Base-by-base conservation (phyloP, 1,140 invertebrate species). In the Drosophila bocqueti region DNA sequence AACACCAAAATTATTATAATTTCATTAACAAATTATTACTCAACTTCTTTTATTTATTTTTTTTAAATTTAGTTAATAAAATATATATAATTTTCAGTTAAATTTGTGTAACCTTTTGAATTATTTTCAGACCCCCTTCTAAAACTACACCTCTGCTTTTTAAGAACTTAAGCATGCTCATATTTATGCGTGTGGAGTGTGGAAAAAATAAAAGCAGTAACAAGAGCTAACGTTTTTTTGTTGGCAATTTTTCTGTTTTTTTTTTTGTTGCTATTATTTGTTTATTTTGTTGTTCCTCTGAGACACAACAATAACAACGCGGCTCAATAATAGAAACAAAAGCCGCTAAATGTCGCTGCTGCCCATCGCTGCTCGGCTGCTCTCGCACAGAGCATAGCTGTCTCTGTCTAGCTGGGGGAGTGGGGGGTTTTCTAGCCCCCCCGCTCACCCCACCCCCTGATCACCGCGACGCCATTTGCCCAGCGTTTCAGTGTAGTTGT, bases 391-490 rank as follows among this genome's bases (percentile, higher is more conserved):
- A 43, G 13, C 21, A 15, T 16, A 3, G 40, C 31, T 15, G 18
- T 58, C 43, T 38, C 52, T 11, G 16, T 40, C 36, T 55, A 36
- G 10, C 18, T 13, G 18, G 45, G 21, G 40, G 16, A n/a, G 16
- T 11, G 9, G 13, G 21, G 36, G 50, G n/a, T 24, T 4, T 16
- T 34, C 52, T 55, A 18, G 10, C 63, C 63, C 21, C 21, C 55
- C 52, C 11, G 4, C 5, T 11, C 29, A 21, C 8, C 29, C 61
- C 43, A 31, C 40, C 26, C 36, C 84, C 36, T 74, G 80, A 75
- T 81, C 75, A 79, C 63, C 63, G 65, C 83, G 85, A 73, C 84
- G 84, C 84, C 84, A 89, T 89, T 89, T 90, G 83, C 84, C 42
- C 40, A 86, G 71, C 76, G 71, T 65, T 85, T 46, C 59, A 45